Evolutionary conservation across 2,113 vertebrate genomes (phyloP), one percentile per base, ranked within the genome.

Genomic region (Calypte anna): DNA sequence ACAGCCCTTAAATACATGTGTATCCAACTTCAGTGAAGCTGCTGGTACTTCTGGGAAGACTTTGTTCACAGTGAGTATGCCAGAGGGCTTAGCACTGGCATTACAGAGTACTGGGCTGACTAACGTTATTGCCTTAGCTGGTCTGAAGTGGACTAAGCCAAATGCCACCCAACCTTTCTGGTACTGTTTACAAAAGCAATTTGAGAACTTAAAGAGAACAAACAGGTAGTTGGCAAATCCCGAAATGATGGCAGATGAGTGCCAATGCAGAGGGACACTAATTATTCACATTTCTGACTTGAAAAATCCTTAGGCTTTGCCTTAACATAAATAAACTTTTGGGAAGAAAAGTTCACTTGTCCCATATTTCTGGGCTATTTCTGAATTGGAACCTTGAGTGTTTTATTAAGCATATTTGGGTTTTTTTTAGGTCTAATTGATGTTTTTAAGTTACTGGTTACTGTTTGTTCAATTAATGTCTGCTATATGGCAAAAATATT

Each of bases 161-260:
- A 94, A 86, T 69, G 73, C 79, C 51, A 66, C 66, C 80, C 54
- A 70, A 3, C 36, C 19, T n/a, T 88, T 82, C 44, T 2, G 7
- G 51, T 43, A 16, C 58, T 84, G 10, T 82, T 94, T 95, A 33
- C 73, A 81, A 75, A 90, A 93, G 75, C 91, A 94, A 91, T 74
- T 75, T 86, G 82, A 91, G 76, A 80, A 86, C 63, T 27, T 53
- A 21, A 48, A 6, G 53, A n/a, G 63, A 74, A 27, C 54, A 20
- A 20, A 18, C 38, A 40, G 68, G 61, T 3, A 0, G 22, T 63
- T 58, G 62, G n/a, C 30, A 16, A 27, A 3, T 83, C 57, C 53
- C 0, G 0, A 48, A 67, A 38, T 16, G 31, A 43, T 83, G 31
- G 59, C 50, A 81, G 85, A 50, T 31, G 58, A 93, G 36, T 9